Conservation (phyloP, 2,888 invertebrate species). For the Drosophila vallismaia region DNA sequence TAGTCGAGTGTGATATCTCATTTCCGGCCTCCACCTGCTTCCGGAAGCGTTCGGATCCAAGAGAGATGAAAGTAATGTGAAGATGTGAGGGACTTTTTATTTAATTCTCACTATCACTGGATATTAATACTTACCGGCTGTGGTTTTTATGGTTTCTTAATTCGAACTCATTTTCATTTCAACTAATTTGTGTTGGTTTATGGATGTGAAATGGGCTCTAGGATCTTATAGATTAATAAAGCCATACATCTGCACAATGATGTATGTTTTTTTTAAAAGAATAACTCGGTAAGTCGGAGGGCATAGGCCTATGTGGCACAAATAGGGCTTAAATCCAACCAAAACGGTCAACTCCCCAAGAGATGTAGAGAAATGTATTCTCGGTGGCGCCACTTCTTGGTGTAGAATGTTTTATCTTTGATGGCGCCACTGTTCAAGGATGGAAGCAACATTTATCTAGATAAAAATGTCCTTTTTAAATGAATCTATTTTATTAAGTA, state of each 20-base stretch:
- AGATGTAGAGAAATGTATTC: not conserved
- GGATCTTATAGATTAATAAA: not conserved
- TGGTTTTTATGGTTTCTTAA: not conserved
- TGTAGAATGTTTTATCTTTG: not conserved
- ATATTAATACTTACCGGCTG: not conserved
- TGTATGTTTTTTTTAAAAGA: too few relatives aligned
- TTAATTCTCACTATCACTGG: not conserved
- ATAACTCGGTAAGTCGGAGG: not conserved
- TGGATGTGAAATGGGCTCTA: not conserved
- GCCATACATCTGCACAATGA: not conserved
- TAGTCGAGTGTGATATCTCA: slow-evolving; percentile 75
- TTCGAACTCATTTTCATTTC: not conserved
- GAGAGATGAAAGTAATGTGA: not conserved
- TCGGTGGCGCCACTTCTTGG: slow-evolving; percentile 11
- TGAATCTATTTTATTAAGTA: not conserved
- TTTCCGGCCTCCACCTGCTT: slow-evolving; percentile 53
- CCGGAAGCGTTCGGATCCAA: not conserved
- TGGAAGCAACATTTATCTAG: not conserved
- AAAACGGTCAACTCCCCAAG: not conserved
- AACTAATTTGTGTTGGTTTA: not conserved
- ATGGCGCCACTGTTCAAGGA: slow-evolving; percentile 1
- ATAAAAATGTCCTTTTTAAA: not conserved
- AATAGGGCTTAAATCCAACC: not conserved
- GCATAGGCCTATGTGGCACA: slow-evolving; percentile 1
- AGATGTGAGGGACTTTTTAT: not conserved